phyloP scores from a whole-genome alignment of 2,888 invertebrate species.

The Eupithecia inturbata region DNA sequence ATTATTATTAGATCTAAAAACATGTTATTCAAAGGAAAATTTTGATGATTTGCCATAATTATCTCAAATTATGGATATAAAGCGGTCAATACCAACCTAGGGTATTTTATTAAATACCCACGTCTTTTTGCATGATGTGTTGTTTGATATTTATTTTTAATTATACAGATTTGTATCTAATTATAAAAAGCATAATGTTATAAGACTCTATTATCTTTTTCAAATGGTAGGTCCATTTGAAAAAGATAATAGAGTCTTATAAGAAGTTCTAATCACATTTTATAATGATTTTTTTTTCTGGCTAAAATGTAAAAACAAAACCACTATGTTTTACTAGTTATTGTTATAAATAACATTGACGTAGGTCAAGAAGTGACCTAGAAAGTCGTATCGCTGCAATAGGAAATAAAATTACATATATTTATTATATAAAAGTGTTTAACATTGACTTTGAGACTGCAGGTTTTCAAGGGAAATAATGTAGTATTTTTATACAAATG shows the following conservation, averaged over 20 bases:
- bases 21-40: constrained; percentile 1
- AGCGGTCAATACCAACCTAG: not conserved
- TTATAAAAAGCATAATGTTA: not conserved
- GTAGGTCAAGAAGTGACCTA: constrained; percentile 38
- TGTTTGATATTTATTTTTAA: not conserved
- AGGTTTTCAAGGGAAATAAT: constrained; percentile 25
- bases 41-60: not conserved
- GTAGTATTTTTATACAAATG: constrained; percentile 8
- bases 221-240: too few species aligned
- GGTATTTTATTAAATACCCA: not conserved
- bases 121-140: not conserved
- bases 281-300: not conserved
- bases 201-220: too few species aligned
- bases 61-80: not conserved
- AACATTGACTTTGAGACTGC: constrained; percentile 38
- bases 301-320: not conserved
- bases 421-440: constrained; percentile 33
- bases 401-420: constrained; percentile 28
- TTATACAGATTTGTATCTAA: not conserved
- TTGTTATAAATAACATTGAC: constrained; percentile 10
- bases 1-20: not conserved
- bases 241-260: not conserved
- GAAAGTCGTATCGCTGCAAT: constrained; percentile 32
- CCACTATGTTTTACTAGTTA: not conserved
- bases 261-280: not conserved